Evolutionary conservation across 2,888 invertebrate genomes (phyloP), one percentile per base, ranked within the genome.

Genomic region (Ophraella communa): DNA sequence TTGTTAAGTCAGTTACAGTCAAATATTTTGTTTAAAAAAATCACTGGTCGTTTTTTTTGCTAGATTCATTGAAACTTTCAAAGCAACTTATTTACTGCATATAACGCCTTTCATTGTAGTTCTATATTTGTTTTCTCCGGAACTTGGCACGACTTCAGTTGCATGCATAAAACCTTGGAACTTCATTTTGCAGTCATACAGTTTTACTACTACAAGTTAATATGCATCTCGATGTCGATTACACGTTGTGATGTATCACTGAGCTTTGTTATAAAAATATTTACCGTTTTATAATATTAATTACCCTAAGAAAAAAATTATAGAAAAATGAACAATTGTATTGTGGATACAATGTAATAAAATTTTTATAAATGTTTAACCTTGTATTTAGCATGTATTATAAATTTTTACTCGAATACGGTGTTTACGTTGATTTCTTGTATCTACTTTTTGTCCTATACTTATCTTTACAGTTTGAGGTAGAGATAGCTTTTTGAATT

Each of bases 101-200:
- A 45, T 10, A 45, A 20, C 45, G 23, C 27, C 49, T 23, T 49
- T 49, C 23, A 18, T 18, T 55, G 55, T 47, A 39, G 33, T 49
- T 49, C 58, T 58, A 58, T 58, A 49, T 58, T 58, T 17, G 47
- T 35, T 33, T 35, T 58, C 27, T 58, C 58, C 58, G 58, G 58
- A 58, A 58, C 49, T 58, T 58, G 58, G 58, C 58, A 30, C 27
- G n/a, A 21, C 11, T 58, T 58, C 58, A 49, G 33, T 30, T 42
- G 57, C 47, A 14, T 33, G 30, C n/a, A n/a, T n/a, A 47, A 58
- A 58, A 58, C 58, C 58, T 58, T 58, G 49, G 47, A 23, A 33
- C 35, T 57, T 47, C 21, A 57, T 57, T 57, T 57, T 33, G 47
- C 47, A 30, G 30, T 42, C 44, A 20, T 30, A 57, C 39, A 33